Evolutionary conservation across 2,888 invertebrate genomes (phyloP).

Genomic region (Drosophila neotestacea): DNA sequence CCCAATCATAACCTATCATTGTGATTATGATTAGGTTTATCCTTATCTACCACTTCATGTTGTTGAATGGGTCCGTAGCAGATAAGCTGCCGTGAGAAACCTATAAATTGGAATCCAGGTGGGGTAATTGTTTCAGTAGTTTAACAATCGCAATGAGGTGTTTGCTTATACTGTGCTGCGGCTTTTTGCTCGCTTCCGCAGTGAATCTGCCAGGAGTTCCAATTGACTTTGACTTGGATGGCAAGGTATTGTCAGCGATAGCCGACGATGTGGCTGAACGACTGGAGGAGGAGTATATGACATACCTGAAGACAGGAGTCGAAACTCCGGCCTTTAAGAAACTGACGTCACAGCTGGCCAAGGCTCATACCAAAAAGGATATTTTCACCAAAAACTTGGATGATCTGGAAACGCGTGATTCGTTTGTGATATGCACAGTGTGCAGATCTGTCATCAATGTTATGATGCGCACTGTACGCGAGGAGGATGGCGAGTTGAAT

Average conservation of each 20-base stretch:
- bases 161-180: constrained; percentile 52
- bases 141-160: constrained; percentile 52
- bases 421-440: constrained; percentile 75
- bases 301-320: constrained; percentile 73
- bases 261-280: constrained; percentile 71
- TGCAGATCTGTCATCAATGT: constrained; percentile 77
- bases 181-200: constrained; percentile 53
- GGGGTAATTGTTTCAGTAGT: constrained; percentile 31
- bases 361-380: constrained; percentile 76
- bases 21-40: constrained; percentile 20
- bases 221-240: constrained; percentile 56
- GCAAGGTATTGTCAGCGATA: constrained; percentile 72
- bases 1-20: constrained; percentile 3
- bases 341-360: constrained; percentile 73
- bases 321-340: constrained; percentile 67
- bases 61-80: constrained; percentile 12
- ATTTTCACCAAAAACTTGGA: constrained; percentile 70
- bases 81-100: constrained; percentile 35
- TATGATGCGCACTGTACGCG: constrained; percentile 84
- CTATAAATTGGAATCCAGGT: constrained; percentile 58
- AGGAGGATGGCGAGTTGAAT: constrained; percentile 85
- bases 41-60: constrained; percentile 32
- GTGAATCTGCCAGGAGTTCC: constrained; percentile 72
- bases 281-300: constrained; percentile 75
- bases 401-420: constrained; percentile 66